These are phyloP conservation scores for Eriocheir sinensis DNA, from an alignment of 1,140 invertebrate species.

Conservation along the genomic window DNA sequence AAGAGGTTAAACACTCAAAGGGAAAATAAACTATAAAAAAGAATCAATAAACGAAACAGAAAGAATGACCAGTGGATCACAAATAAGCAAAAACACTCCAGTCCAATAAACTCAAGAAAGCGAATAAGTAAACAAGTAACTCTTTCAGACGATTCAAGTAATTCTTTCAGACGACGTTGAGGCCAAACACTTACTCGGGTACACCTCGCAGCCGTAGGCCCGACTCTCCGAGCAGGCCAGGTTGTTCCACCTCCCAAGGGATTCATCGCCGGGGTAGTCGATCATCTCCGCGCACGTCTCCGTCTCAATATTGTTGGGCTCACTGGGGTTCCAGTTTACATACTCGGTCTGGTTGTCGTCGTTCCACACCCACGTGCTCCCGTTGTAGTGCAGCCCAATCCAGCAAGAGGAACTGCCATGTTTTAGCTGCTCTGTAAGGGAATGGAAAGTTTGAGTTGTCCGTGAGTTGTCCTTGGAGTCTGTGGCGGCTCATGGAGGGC, in stretches of 20 bases:
- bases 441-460: background rate
- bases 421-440: conserved; percentile 25
- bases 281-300: conserved; percentile 51
- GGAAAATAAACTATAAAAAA: too few relatives aligned
- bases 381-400: conserved; percentile 38
- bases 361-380: conserved; percentile 8
- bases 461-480: too few relatives aligned
- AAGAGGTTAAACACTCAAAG: too few relatives aligned
- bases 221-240: background rate
- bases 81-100: too few relatives aligned
- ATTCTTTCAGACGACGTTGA: background rate
- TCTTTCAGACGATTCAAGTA: too few relatives aligned
- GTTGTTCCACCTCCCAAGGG: conserved; percentile 59
- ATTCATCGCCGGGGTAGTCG: background rate
- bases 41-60: too few relatives aligned
- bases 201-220: conserved; percentile 58
- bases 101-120: too few relatives aligned
- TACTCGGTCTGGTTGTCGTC: conserved; percentile 44
- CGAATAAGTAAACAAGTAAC: too few relatives aligned
- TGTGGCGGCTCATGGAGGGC: too few relatives aligned
- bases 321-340: conserved; percentile 52
- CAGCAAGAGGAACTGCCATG: conserved; percentile 43
- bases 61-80: too few relatives aligned
- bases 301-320: conserved; percentile 42
- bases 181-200: conserved; percentile 59